Conservation (phyloP, 2,888 invertebrate species). For the Dermolepida albohirtum region DNA sequence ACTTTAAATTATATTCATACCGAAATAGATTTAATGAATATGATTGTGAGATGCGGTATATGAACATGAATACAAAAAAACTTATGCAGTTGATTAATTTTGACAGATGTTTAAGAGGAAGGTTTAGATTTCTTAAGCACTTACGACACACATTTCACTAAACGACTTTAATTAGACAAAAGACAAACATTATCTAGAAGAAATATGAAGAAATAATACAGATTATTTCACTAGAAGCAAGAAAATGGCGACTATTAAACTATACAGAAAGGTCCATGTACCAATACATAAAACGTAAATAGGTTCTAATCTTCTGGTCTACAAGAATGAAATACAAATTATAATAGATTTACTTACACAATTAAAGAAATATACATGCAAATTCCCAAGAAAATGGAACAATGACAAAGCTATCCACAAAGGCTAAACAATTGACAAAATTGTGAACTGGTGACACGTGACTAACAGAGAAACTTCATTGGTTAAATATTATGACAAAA, state of each 20-base stretch:
- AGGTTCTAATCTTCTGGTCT: slow-evolving; percentile 9
- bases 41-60: too few species aligned
- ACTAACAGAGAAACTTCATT: slow-evolving; percentile 43
- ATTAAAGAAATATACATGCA: slow-evolving; percentile 39
- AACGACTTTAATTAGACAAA: neutral
- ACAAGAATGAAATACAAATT: slow-evolving; percentile 19
- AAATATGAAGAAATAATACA: slow-evolving; percentile 13
- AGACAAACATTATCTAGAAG: neutral
- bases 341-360: slow-evolving; percentile 42
- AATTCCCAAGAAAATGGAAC: slow-evolving; percentile 50
- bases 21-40: too few species aligned
- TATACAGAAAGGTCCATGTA: slow-evolving; percentile 25
- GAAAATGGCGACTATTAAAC: slow-evolving; percentile 43
- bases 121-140: neutral
- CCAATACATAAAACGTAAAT: slow-evolving; percentile 20
- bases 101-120: slow-evolving; percentile 5
- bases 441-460: slow-evolving; percentile 50
- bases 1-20: too few species aligned
- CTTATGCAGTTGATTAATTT: neutral
- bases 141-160: neutral
- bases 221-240: slow-evolving; percentile 29
- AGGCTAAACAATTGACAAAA: slow-evolving; percentile 54
- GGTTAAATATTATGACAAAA: slow-evolving; percentile 31
- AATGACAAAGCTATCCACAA: slow-evolving; percentile 58
- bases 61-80: neutral